Percentiles rank a stretch among this genome's conserved stretches.
These are phyloP conservation scores for Tiliqua scincoides DNA, from an alignment of 2,113 vertebrate species.

Conservation along the genomic window DNA sequence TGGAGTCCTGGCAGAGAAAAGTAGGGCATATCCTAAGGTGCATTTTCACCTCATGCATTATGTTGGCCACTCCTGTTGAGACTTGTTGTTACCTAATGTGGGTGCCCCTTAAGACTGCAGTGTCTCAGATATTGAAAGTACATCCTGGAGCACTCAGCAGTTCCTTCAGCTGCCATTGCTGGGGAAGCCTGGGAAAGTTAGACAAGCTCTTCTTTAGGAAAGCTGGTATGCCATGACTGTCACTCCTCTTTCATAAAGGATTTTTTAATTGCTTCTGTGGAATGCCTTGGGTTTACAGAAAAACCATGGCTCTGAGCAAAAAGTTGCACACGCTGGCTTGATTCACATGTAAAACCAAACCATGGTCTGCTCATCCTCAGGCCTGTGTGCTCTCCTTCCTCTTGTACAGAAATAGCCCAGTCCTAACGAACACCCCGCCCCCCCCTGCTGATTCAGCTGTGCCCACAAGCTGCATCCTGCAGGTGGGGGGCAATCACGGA, in stretches of 20 bases:
- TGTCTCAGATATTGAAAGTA: neutral
- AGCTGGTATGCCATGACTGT: too few species aligned
- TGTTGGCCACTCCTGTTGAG: neutral
- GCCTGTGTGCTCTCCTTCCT: neutral
- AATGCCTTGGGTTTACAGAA: neutral
- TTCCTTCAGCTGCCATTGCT: neutral
- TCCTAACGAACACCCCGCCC: too few species aligned
- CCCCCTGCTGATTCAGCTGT: too few species aligned
- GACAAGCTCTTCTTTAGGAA: neutral
- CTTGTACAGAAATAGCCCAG: too few species aligned
- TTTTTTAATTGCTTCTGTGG: neutral
- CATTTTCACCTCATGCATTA: neutral
- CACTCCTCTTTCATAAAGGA: neutral
- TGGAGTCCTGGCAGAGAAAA: neutral
- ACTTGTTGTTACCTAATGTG: neutral
- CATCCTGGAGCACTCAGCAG: neutral
- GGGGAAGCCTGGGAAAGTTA: neutral
- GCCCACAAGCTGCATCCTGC: too few species aligned
- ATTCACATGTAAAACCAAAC: neutral
- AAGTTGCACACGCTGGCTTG: neutral
- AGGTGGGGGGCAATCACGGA: too few species aligned
- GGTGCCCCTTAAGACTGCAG: neutral
- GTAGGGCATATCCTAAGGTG: neutral
- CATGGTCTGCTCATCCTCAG: neutral
- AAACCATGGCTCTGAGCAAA: neutral